phyloP scores from a whole-genome alignment of 1,140 invertebrate genomes.

The Probaryconus sp. region DNA sequence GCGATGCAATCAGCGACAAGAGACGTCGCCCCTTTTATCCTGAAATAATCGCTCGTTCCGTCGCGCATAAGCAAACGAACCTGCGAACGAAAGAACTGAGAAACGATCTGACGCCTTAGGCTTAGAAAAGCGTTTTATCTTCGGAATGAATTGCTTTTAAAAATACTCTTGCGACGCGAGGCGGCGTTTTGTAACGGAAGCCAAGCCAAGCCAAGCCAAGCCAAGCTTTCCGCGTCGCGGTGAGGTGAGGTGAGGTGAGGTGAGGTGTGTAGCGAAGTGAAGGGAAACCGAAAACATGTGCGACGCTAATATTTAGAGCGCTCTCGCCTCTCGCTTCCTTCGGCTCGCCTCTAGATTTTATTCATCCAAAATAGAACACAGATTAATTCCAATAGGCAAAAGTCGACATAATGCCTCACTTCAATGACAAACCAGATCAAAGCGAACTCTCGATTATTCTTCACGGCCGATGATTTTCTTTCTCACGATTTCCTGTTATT shows the following conservation, averaged over 20 bases:
- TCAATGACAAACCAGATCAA: no score
- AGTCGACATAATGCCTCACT: no score
- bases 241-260: conserved; percentile 8
- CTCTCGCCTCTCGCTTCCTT: conserved; percentile 1
- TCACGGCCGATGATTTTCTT: no score
- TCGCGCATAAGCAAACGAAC: no score
- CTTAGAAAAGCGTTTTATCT: conserved; percentile 51
- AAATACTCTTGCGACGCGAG: conserved; percentile 60
- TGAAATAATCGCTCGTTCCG: conserved; percentile 56
- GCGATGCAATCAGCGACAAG: conserved; percentile 7
- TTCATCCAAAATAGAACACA: conserved; percentile 38
- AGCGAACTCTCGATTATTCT: conserved; percentile 14
- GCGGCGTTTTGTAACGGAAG: conserved; percentile 49
- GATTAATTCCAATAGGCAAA: conserved; percentile 15
- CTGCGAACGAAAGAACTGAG: no score
- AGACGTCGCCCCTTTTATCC: conserved; percentile 21
- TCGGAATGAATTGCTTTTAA: conserved; percentile 66
- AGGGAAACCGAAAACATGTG: conserved; percentile 21
- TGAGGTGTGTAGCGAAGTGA: conserved; percentile 10
- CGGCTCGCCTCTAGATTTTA: no score
- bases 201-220: conserved; percentile 37
- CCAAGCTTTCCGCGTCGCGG: conserved; percentile 34
- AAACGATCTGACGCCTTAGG: conserved; percentile 13
- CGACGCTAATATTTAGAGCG: conserved; percentile 32
- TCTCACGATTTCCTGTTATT: no score